phyloP scores from a whole-genome alignment of 1,140 invertebrate genomes.

The Trichogramma pretiosum region DNA sequence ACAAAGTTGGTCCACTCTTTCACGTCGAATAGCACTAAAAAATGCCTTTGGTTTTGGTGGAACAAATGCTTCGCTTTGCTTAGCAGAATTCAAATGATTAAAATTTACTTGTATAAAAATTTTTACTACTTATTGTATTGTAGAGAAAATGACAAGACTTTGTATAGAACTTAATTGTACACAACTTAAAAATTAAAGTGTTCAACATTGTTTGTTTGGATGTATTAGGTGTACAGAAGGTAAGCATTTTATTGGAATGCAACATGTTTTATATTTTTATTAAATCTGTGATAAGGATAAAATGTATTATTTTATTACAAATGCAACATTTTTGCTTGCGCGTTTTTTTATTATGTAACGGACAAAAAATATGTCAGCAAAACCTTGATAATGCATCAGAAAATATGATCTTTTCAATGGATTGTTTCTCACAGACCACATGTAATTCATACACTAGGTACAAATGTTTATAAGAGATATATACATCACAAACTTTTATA shows the following conservation, averaged over 20 bases:
- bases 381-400: too few species aligned
- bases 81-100: conserved; percentile 44
- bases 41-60: conserved; percentile 99
- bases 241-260: conserved; percentile 38
- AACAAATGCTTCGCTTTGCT: conserved; percentile 87
- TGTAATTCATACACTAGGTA: conserved; percentile 4
- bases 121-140: not conserved
- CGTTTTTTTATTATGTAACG: conserved; percentile 14
- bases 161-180: conserved; percentile 3
- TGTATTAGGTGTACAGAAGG: not conserved
- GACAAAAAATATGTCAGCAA: too few species aligned
- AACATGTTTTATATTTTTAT: conserved; percentile 39
- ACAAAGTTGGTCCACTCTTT: conserved; percentile 51
- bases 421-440: conserved; percentile 11
- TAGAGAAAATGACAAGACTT: conserved; percentile 3
- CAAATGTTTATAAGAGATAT: conserved; percentile 1
- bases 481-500: not conserved
- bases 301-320: conserved; percentile 20
- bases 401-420: too few species aligned
- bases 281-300: conserved; percentile 32
- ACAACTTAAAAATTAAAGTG: too few species aligned
- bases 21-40: conserved; percentile 72
- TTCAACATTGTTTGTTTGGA: too few species aligned
- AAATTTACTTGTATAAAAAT: not conserved
- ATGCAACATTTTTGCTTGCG: conserved; percentile 11